These are phyloP conservation scores for Palloptera scutellata DNA, from an alignment of 2,888 invertebrate species.

Conservation along the genomic window DNA sequence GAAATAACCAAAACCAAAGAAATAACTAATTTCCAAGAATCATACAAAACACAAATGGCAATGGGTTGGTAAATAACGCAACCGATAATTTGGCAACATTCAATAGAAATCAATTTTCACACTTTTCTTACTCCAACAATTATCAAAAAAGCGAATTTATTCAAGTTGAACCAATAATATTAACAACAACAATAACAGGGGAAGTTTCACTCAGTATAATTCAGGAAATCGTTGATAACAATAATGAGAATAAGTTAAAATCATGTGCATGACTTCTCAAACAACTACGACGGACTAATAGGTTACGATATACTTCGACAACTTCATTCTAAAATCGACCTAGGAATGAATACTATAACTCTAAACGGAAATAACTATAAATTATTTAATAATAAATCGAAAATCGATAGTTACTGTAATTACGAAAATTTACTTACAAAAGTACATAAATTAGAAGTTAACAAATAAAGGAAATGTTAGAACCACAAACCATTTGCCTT, in stretches of 20 bases:
- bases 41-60: neutral
- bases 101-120: too few relatives aligned
- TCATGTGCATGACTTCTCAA: constrained; percentile 2
- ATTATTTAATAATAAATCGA: neutral
- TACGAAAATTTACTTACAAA: too few relatives aligned
- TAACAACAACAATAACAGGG: constrained; percentile 17
- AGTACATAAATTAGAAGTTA: too few relatives aligned
- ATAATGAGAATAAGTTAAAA: too few relatives aligned
- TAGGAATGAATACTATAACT: too few relatives aligned
- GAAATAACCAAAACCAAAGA: constrained; percentile 8
- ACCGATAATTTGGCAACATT: too few relatives aligned
- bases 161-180: constrained; percentile 20
- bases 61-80: too few relatives aligned
- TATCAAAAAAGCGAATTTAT: constrained; percentile 6
- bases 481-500: too few relatives aligned
- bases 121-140: too few relatives aligned
- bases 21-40: too few relatives aligned
- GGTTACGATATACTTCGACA: constrained; percentile 9
- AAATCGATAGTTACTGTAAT: too few relatives aligned
- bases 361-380: constrained; percentile 6
- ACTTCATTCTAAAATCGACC: constrained; percentile 16
- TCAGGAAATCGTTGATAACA: constrained; percentile 12
- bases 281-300: constrained; percentile 18
- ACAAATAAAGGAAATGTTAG: too few relatives aligned
- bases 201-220: neutral